These are phyloP conservation scores for Phrixothrix hirtus DNA, from an alignment of 2,888 invertebrate genomes.

Conservation along the genomic window DNA sequence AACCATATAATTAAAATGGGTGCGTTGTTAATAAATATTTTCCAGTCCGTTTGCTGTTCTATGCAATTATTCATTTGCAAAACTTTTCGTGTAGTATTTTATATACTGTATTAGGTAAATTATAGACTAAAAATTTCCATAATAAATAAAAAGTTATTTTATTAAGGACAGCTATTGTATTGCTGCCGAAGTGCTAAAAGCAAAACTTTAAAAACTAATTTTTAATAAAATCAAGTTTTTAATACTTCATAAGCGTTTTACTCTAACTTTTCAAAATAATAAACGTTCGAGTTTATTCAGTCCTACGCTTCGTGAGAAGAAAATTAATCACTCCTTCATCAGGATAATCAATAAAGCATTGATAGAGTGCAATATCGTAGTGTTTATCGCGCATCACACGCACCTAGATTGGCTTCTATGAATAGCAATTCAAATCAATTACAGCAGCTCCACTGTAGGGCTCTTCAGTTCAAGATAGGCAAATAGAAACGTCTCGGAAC, in stretches of 20 bases:
- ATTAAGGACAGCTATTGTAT: no score
- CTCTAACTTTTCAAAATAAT: neutral
- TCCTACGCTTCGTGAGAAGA: neutral
- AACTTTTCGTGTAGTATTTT: neutral
- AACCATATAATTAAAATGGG: neutral
- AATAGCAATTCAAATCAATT: constrained; percentile 29
- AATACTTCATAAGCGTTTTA: neutral
- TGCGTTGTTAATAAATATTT: neutral
- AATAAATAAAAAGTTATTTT: no score
- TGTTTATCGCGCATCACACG: constrained; percentile 26
- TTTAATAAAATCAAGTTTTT: neutral
- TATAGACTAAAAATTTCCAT: no score
- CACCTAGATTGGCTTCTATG: constrained; percentile 23
- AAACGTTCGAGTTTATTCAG: neutral
- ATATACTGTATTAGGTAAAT: neutral
- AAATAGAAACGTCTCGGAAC: constrained; percentile 18
- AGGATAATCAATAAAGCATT: constrained; percentile 20
- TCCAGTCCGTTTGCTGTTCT: neutral
- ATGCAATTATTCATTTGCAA: neutral
- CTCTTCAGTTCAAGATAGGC: constrained; percentile 21
- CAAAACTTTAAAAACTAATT: neutral
- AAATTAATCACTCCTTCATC: neutral
- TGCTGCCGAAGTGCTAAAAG: neutral
- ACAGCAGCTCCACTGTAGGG: constrained; percentile 14
- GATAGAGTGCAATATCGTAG: constrained; percentile 23